Evolutionary conservation across 2,797 vertebrate genomes (phyloP).

Genomic region (Fratercula arctica): DNA sequence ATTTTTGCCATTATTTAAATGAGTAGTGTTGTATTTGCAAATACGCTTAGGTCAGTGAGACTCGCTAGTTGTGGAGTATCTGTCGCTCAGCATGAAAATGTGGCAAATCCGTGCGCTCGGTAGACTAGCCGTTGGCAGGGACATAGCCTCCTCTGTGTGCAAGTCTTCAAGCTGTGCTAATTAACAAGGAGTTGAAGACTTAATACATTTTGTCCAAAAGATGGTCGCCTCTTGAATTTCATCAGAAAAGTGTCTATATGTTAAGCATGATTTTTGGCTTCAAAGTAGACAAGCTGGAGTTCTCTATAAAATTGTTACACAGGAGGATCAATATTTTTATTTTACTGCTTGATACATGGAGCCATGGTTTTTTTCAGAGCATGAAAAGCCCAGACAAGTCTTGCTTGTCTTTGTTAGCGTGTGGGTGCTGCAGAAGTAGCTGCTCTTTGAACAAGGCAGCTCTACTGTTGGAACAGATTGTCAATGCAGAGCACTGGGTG

Average conservation of each 20-base stretch:
- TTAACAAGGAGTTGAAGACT: neutral
- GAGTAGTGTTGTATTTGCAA: neutral
- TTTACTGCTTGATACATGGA: neutral
- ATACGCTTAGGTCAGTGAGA: neutral
- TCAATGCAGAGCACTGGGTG: neutral
- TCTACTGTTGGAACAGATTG: neutral
- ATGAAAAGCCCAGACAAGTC: neutral
- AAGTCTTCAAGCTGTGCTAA: neutral
- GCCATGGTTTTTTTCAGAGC: neutral
- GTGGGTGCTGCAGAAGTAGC: neutral
- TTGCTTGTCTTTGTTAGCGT: rapidly evolving
- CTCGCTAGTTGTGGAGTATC: neutral
- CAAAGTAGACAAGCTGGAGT: neutral
- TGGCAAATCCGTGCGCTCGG: neutral
- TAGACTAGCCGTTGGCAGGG: neutral
- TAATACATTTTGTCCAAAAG: neutral
- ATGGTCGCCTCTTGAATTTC: neutral
- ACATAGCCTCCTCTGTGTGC: neutral
- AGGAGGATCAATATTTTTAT: neutral
- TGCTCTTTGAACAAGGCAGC: neutral
- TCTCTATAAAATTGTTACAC: neutral
- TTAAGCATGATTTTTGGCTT: neutral
- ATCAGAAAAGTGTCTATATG: neutral
- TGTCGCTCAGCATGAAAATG: neutral
- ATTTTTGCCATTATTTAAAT: neutral